Base-by-base conservation (phyloP, 1,140 invertebrate genomes). In the Drosophila pandora region DNA sequence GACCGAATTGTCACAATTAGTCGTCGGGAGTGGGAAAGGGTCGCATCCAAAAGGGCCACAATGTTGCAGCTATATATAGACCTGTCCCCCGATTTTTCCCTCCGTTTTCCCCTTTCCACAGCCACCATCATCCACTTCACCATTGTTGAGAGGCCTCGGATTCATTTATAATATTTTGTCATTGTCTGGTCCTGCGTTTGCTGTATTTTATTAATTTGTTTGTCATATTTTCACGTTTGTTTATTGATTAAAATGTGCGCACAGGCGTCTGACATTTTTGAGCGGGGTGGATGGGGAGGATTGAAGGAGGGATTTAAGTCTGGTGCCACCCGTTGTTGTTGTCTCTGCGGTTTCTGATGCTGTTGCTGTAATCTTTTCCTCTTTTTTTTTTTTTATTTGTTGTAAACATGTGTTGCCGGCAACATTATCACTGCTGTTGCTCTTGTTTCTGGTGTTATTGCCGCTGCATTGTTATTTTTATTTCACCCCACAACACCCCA, bases 131-230 rank as follows among this genome's bases (percentile, higher is more conserved):
- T 43, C 43, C 34, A 34, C 13, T 47, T 43, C 49, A 23, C 39
- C 74, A 56, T 63, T 64, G 37, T 39, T 30, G 70, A 39, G 49
- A 43, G 41, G 60, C 58, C 56, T 52, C 32, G 41, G 53, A 55
- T 79, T 78, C 82, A 85, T 88, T 85, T 85, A 85, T 85, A 77
- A 87, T 71, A 87, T 88, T 85, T 87, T 76, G 83, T 82, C 82
- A 81, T 77, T 83, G 75, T 83, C 76, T 78, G 64, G 53, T 49
- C 67, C 50, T 34, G 67, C 47, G 47, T 68, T 69, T 70, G 72
- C 63, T 74, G 84, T 68, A 89, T 89, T 88, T 88, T 89, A 88
- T 89, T 88, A 88, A 89, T 89, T 88, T 84, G 76, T 84, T 88
- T 89, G 84, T 88, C 83, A 84, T 88, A 88, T 83, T 83, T 89